Evolutionary conservation across 2,797 vertebrate genomes (phyloP), one percentile per base, ranked within the genome.

Genomic region (Trachurus trachurus): DNA sequence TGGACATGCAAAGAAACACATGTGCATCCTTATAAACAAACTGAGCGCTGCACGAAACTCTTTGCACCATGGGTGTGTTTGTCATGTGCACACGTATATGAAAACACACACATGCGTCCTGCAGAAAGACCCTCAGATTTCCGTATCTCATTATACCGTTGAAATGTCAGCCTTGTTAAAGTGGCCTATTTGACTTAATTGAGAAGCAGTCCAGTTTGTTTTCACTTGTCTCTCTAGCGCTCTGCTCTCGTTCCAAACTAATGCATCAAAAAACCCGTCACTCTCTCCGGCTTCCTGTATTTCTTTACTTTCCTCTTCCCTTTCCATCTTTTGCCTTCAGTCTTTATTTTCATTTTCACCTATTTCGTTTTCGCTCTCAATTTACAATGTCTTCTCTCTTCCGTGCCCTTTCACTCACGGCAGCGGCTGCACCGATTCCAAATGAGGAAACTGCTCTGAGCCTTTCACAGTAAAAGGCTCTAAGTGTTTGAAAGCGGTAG

Each of bases 141-240:
- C 74, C 44, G 65, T 78, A 60, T 86, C 83, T 91, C 84, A 87
- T 92, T 93, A 91, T 78, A 17, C 83, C 66, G 88, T 79, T 91
- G 83, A 94, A 94, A 95, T 93, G 92, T 94, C 93, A 92, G 80
- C 81, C 86, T 92, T 70, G 84, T 93, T 93, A 94, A 93, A 93
- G 89, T 73, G 78, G 71, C 81, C 88, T 85, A 90, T 95, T 94
- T 91, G 88, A 92, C 85, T 93, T 94, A 92, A 95, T 92, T 92
- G 89, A 92, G 88, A 85, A 83, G 86, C 88, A 72, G 90, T 90
- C 83, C 85, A 65, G 88, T 95, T 94, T 94, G 89, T 94, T 94
- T 91, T 93, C 76, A 71, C 82, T 76, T 77, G 61, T 87, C 82
- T 87, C 80, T 84, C 62, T 79, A 62, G 76, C 80, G 66, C 82